Base-by-base conservation (phyloP, 2,113 vertebrate species). In the Atherinomorus stipes region DNA sequence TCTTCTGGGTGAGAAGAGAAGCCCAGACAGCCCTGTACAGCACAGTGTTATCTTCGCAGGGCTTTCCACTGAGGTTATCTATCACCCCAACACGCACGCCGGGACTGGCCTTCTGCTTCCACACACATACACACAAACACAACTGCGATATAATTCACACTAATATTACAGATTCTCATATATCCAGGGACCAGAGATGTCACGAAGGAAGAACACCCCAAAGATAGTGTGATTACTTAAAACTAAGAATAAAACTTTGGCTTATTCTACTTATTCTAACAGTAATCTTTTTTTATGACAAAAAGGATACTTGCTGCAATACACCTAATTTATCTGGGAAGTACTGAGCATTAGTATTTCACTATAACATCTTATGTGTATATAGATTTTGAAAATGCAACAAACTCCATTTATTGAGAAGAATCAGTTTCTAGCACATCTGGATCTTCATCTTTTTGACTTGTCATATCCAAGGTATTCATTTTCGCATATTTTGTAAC, bases 11-110 rank as follows among this genome's bases (percentile, higher is more conserved):
- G 80, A 97, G 92, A 69, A 99, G 94, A 78, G 96, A 93, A 25
- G 96, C 88, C 95, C 96, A 95, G 87, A 98, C 91, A 85, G 95
- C 97, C 91, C 95, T 93, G 85, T 96, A 96, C 89, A 98, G 84
- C 68, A 78, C 76, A 40, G 95, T 98, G 88, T 92, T 97, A 56
- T 96, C 96, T 90, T 97, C 94, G 19, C 88, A 94, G 90, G 96
- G 93, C 90, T 95, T 96, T 88, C 93, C 93, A 40, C 89, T 81
- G 74, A 96, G 97, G 91, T 99, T 98, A 93, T 94, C 94, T 90
- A 99, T 93, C 93, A 98, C 81, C 12, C 96, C 97, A 44, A 99
- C 23, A 21, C 97, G 96, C 64, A 93, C 89, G 77, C 93, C 94
- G 56, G 87, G 88, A 89, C 94, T 96, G 84, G 90, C 91, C 91